Evolutionary conservation across 1,140 invertebrate species (phyloP).

Genomic region (Batillaria attramentaria): DNA sequence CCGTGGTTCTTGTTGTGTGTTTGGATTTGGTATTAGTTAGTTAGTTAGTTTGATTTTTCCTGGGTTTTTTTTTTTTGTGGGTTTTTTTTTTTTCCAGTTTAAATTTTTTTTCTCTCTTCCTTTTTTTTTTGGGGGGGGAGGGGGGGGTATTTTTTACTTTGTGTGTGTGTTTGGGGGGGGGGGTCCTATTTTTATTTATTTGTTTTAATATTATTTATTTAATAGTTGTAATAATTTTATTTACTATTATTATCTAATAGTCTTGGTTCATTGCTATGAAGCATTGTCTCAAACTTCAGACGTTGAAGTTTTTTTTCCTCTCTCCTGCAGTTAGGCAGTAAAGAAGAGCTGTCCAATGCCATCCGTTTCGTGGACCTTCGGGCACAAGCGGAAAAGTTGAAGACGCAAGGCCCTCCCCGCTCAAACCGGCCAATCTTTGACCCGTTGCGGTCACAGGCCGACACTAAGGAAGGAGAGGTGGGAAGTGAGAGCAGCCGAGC

Average conservation of each 20-base stretch:
- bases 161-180: neutral
- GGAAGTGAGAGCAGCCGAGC: neutral
- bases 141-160: neutral
- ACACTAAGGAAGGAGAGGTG: neutral
- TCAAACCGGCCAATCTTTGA: neutral
- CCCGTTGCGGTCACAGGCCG: neutral
- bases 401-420: neutral
- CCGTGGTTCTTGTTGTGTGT: neutral
- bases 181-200: neutral
- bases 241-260: neutral
- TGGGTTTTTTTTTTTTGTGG: neutral
- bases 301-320: neutral
- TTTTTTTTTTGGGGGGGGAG: neutral
- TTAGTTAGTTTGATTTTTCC: neutral
- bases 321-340: neutral
- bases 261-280: neutral
- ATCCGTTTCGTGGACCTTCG: neutral
- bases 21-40: neutral
- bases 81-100: neutral
- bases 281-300: neutral
- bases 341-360: neutral
- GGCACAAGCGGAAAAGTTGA: neutral
- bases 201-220: neutral
- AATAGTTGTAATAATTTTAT: neutral
- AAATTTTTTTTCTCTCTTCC: neutral